A percentile compares a stretch with the other conserved stretches of the same genome.
Evolutionary conservation across 1,140 invertebrate species (phyloP).

Genomic region (Drosophila takahashii): DNA sequence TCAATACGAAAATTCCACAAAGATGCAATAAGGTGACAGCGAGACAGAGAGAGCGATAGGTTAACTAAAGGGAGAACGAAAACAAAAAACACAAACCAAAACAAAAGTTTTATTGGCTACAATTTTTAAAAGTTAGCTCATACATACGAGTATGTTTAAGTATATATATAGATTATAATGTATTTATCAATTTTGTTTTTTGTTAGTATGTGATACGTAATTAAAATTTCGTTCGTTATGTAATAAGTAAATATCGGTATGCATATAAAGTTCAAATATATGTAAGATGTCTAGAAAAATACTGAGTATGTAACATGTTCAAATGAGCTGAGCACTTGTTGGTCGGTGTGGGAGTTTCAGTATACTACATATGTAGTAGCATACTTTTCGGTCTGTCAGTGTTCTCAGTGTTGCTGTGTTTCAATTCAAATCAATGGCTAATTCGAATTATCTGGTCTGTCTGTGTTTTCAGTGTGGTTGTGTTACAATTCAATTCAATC

Average conservation of each 20-base stretch:
- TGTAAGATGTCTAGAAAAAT: slow-evolving; percentile 25
- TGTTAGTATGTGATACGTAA: slow-evolving; percentile 27
- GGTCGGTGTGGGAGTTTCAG: slow-evolving; percentile 22
- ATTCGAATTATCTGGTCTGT: slow-evolving; percentile 16
- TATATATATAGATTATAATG: slow-evolving; percentile 30
- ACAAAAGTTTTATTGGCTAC: slow-evolving; percentile 34
- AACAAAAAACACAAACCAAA: slow-evolving; percentile 42
- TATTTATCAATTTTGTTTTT: slow-evolving; percentile 31
- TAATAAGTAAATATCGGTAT: slow-evolving; percentile 35
- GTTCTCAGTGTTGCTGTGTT: slow-evolving; percentile 33
- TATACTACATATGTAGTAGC: slow-evolving; percentile 27
- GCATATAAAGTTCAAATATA: slow-evolving; percentile 49
- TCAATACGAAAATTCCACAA: slow-evolving; percentile 50
- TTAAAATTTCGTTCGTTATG: slow-evolving; percentile 33
- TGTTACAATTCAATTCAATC: slow-evolving; percentile 18
- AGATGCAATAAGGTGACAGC: slow-evolving; percentile 52
- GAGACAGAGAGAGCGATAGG: slow-evolving; percentile 19
- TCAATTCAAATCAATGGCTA: slow-evolving; percentile 23
- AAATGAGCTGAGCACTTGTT: slow-evolving; percentile 43
- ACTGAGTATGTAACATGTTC: slow-evolving; percentile 46
- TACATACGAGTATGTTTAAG: slow-evolving; percentile 22
- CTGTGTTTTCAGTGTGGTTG: slow-evolving; percentile 10
- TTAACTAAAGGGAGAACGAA: slow-evolving; percentile 17
- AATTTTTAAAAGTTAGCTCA: slow-evolving; percentile 34
- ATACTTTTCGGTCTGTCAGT: slow-evolving; percentile 51